phyloP scores from a whole-genome alignment of 2,113 vertebrate genomes.

The Sorex araneus region DNA sequence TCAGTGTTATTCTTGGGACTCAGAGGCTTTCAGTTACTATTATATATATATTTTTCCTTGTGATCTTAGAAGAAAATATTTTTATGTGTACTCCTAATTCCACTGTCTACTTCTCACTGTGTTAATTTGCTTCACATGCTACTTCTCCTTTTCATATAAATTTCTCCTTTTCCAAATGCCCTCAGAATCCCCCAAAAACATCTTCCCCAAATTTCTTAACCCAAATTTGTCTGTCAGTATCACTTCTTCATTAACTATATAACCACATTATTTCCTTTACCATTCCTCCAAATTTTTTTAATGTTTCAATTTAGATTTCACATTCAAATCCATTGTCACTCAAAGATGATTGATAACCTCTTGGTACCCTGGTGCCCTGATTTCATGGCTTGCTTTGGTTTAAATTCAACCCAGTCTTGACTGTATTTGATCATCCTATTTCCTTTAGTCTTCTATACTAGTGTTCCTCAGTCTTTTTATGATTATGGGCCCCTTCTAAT shows the following conservation, averaged over 20 bases:
- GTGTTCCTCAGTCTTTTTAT: no score
- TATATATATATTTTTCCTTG: background rate
- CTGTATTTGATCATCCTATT: no score
- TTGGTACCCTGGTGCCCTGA: background rate
- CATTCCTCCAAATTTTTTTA: background rate
- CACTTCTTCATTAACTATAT: no score
- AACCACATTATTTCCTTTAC: no score
- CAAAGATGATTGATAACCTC: background rate
- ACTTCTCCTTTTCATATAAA: background rate
- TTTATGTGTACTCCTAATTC: background rate
- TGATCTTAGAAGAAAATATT: background rate
- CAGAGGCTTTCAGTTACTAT: background rate
- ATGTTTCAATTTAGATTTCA: background rate
- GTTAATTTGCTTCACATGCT: background rate
- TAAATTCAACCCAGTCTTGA: no score
- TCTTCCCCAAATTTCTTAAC: background rate
- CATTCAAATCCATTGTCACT: background rate
- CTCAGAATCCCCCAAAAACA: background rate
- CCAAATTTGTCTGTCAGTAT: background rate
- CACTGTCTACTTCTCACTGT: background rate
- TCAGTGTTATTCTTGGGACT: background rate
- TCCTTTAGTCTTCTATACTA: no score
- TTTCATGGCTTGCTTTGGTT: no score
- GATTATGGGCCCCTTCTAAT: no score
- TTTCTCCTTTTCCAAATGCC: background rate